Base-by-base conservation (phyloP, 2,113 vertebrate genomes). In the Oreamnos americanus region DNA sequence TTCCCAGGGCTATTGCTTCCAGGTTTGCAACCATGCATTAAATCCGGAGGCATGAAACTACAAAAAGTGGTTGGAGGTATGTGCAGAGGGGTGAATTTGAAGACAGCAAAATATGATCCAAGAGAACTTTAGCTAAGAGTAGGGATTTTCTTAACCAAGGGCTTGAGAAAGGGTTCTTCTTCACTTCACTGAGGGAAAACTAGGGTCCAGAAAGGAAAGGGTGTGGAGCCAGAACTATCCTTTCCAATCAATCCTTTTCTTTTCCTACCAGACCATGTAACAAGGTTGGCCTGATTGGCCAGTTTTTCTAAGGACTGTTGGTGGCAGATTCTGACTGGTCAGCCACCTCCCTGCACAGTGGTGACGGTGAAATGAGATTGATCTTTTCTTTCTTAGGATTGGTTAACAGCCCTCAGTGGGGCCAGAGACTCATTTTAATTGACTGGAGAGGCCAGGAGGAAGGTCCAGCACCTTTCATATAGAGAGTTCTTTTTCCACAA, bases 301-400 rank as follows among this genome's bases (percentile, higher is more conserved):
- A 67, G 97, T 83, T 96, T 97, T 97, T 91, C 91, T 96, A 96
- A 97, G 96, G 96, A 94, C 94, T 90, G 58, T 91, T 86, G 97
- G 96, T 98, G 97, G 97, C 96, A 96, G 82, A 91, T 91, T 97
- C 96, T 98, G 92, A 98, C 93, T 97, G 98, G 98, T 87, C 97
- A 91, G 97, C 96, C 86, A 91, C 91, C 74, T 96, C 39, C 89
- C 94, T 64, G 94, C 93, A 58, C 79, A 39, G 86, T 76, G 57
- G 58, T 98, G 96, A 97, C 7, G 76, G 58, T 62, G 82, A 94
- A 84, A 90, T 91, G 89, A 96, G 83, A 97, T 98, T 98, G 95
- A 96, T 96, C 78, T 96, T 96, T 96, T 83, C 95, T 97, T 89
- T 94, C 71, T 96, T 36, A 62, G 83, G 97, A 98, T 96, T 98